These are phyloP conservation scores for Galerucella pusilla DNA, from an alignment of 2,888 invertebrate genomes.

Conservation along the genomic window DNA sequence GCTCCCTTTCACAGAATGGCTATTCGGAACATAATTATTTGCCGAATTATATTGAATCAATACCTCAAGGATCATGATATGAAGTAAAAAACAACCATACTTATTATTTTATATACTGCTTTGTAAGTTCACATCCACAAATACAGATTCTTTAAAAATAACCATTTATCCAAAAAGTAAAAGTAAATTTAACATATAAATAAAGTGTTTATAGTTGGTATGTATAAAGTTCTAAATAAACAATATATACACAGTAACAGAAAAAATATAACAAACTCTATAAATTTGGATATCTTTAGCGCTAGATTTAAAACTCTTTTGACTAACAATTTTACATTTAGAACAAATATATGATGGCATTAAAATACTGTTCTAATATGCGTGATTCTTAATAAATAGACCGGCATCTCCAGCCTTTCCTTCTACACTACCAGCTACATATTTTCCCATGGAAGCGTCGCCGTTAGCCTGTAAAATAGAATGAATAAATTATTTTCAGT, in stretches of 20 bases:
- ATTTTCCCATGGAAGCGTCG: conserved; percentile 90
- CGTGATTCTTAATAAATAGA: conserved; percentile 95
- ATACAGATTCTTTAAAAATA: conserved; percentile 10
- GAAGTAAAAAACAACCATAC: conserved; percentile 1
- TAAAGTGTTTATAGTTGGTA: not conserved
- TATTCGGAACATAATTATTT: no score
- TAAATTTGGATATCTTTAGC: conserved; percentile 19
- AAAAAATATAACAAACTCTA: conserved; percentile 21
- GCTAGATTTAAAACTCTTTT: conserved; percentile 6
- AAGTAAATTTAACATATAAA: not conserved
- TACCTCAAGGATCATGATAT: not conserved
- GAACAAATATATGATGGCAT: conserved; percentile 8
- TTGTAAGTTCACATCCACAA: conserved; percentile 3
- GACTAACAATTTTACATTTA: conserved; percentile 37
- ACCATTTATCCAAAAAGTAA: conserved; percentile 8
- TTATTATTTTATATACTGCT: conserved; percentile 2
- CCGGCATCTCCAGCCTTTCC: conserved; percentile 89
- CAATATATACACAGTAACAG: conserved; percentile 22
- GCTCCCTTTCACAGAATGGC: no score
- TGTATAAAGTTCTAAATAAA: conserved; percentile 22
- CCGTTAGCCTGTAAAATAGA: conserved; percentile 73
- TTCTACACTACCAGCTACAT: conserved; percentile 84
- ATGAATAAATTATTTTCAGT: conserved; percentile 8
- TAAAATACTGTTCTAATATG: conserved; percentile 75
- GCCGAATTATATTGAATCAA: no score